Evolutionary conservation across 2,113 vertebrate genomes (phyloP).

Genomic region (Lamprologus tigripictilis): DNA sequence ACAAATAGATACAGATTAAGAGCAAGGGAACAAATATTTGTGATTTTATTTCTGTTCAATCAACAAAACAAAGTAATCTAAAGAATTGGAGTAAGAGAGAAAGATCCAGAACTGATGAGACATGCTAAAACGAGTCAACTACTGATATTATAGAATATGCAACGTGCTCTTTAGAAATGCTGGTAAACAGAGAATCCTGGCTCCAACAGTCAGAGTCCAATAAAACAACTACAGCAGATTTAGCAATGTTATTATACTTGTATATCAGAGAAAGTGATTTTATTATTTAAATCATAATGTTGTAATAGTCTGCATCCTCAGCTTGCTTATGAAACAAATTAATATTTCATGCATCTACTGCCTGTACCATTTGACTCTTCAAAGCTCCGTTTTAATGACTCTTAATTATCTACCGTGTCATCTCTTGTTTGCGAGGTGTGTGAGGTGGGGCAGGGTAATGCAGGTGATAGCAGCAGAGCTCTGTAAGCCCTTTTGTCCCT

Average conservation of each 20-base stretch:
- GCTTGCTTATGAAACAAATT: neutral
- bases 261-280: neutral
- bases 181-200: neutral
- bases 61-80: neutral
- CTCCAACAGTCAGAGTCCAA: neutral
- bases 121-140: rapidly evolving
- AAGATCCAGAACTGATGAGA: neutral
- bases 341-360: neutral
- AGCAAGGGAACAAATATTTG: neutral
- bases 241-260: neutral
- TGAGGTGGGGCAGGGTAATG: neutral
- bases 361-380: neutral
- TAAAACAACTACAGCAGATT: neutral
- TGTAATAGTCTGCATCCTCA: neutral
- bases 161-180: neutral
- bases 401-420: neutral
- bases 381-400: neutral
- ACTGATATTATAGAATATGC: neutral
- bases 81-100: neutral
- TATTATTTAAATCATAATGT: neutral
- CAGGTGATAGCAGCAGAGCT: constrained; percentile 18
- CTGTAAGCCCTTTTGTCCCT: constrained; percentile 36
- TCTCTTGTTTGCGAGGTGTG: neutral
- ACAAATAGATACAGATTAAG: neutral
- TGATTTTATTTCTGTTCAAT: neutral